These are phyloP conservation scores for Corythaixoides concolor DNA, from an alignment of 2,113 vertebrate genomes.

Conservation along the genomic window DNA sequence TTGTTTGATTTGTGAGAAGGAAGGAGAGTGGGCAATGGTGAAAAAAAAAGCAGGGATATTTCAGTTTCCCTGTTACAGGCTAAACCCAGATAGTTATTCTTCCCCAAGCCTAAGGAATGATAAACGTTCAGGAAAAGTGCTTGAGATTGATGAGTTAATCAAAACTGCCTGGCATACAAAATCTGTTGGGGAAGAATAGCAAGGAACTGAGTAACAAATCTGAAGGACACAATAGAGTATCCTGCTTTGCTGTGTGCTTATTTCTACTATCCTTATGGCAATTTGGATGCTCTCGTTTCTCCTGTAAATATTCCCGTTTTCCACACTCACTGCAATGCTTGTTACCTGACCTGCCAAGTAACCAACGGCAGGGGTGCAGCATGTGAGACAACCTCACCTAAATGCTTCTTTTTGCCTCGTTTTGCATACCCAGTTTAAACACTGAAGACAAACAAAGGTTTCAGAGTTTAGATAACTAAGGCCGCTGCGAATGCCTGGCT, in stretches of 20 bases:
- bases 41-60: not conserved
- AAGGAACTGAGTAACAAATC: not conserved
- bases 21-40: not conserved
- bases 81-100: slow-evolving; percentile 1
- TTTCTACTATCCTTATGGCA: not conserved
- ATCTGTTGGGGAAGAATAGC: not conserved
- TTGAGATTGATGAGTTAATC: slow-evolving; percentile 21
- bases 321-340: not conserved
- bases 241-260: not conserved
- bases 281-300: not conserved
- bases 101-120: not conserved
- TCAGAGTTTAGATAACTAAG: not conserved
- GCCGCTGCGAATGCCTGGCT: not conserved
- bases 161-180: not conserved
- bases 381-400: not conserved
- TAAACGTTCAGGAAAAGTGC: slow-evolving; percentile 19
- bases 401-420: not conserved
- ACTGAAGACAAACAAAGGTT: not conserved
- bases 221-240: not conserved
- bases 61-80: not conserved
- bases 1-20: not conserved
- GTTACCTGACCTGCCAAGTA: not conserved
- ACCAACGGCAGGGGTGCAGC: not conserved
- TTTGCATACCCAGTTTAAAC: not conserved
- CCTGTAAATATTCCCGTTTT: not conserved